Evolutionary conservation across 2,888 invertebrate genomes (phyloP), one percentile per base, ranked within the genome.

Genomic region (Mechanitis mazaeus): DNA sequence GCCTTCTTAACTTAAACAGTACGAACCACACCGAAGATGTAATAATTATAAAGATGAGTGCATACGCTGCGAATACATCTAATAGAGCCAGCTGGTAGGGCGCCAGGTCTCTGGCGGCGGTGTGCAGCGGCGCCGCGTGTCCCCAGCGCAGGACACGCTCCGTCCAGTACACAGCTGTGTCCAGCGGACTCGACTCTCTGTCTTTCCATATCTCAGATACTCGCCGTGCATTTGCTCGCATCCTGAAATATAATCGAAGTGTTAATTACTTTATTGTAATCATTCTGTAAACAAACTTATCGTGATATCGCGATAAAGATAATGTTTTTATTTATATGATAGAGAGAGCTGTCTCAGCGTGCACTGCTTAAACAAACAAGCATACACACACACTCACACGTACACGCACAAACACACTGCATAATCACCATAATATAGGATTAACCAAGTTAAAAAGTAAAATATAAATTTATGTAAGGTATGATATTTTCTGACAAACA

Each of bases 81-180:
- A 89, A 62, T 45, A 87, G 66, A 0, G 78, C 71, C 60, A 80
- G 71, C 69, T 87, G 78, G 65, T 83, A 77, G 68, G 82, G 64
- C 1, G 79, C 76, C 4, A 88, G 73, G 59, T 89, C 77, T 61
- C 81, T 78, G 0, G 87, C 73, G 1, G 73, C 60, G 0, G 87
- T 80, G 67, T 85, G 79, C 0, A 88, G 74, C 1, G 78, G 81
- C 31, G 83, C 81, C 2, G 69, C 67, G 59, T 77, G 70, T 0
- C 90, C 89, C 87, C 89, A 90, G 20, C 87, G 75, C 50, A 92
- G 77, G 33, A 92, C 87, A 60, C 92, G 82, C 67, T 93, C 93
- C 20, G 91, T 85, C 87, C 92, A 92, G 82, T 91, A 93, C 0
- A 92, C 81, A 0, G 92, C 92, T 0, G 90, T 91, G 58, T 92